Evolutionary conservation across 2,113 vertebrate species (phyloP), one percentile per base, ranked within the genome.

Genomic region (Phaethornis superciliosus): DNA sequence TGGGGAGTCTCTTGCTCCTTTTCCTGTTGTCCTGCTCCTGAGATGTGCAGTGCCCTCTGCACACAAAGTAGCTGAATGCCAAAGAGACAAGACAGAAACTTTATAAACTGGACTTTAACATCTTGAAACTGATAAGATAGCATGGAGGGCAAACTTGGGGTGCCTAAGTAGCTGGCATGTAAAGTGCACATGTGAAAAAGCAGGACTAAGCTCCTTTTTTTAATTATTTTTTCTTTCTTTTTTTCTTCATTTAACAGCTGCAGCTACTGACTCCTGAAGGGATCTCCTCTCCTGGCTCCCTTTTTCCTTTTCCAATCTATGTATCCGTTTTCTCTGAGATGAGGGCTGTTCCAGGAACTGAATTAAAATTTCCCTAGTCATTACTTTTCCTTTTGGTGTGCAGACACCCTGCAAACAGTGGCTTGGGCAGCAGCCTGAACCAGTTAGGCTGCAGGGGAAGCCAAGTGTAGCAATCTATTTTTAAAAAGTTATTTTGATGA

Each of bases 381-480:
- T 89, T 94, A 75, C 49, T 95, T 95, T 81, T 80, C 63, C 67
- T 90, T 76, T 71, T 72, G 27, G 70, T 95, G 83, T 49, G 30
- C 2, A 8, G 81, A 88, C 52, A 76, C 64, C 47, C 58, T 90
- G 44, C n/a, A 58, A 92, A 75, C 4, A 4, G 83, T 51, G 65
- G 83, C 71, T 90, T 5, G 16, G 20, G 75, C 65, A 84, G 78
- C 58, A 92, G 85, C 75, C 89, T 80, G 89, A 83, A 96, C 79
- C 86, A 90, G 49, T 89, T 74, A 63, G 28, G 42, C 76, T 96
- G 78, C 79, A 79, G 58, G 95, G 79, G 64, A 85, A 92, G 40
- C 72, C 62, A 94, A 85, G 65, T 85, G 69, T 88, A 81, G 68
- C 54, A 91, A 94, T 96, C 92, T 96, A 84, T 95, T 96, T 97